phyloP scores from a whole-genome alignment of 2,797 vertebrate genomes.

The Australoheros facetus region DNA sequence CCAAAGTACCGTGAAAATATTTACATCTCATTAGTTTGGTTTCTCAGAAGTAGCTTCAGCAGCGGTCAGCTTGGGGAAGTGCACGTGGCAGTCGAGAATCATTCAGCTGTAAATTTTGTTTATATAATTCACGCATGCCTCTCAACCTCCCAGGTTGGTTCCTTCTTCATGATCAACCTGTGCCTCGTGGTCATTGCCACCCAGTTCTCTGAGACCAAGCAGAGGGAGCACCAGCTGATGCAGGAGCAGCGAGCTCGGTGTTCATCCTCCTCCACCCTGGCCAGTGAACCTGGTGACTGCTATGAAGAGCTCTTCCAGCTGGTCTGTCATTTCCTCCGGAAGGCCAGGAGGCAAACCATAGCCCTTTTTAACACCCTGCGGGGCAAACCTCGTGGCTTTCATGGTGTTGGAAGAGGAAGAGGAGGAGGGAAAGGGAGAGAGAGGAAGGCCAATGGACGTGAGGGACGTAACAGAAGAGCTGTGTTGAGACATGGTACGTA shows the following conservation, averaged over 20 bases:
- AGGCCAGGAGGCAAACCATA: slow-evolving; percentile 84
- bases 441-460: slow-evolving; percentile 58
- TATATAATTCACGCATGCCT: background rate
- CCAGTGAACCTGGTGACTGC: slow-evolving; percentile 93
- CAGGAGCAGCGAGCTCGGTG: slow-evolving; percentile 92
- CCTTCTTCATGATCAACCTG: slow-evolving; percentile 99
- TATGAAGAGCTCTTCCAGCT: slow-evolving; percentile 96
- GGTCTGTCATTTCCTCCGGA: slow-evolving; percentile 90
- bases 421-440: slow-evolving; percentile 34
- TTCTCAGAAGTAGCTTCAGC: background rate
- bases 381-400: slow-evolving; percentile 69
- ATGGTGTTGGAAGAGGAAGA: slow-evolving; percentile 49
- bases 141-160: slow-evolving; percentile 76
- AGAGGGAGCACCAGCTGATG: slow-evolving; percentile 97
- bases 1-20: background rate
- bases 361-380: slow-evolving; percentile 84
- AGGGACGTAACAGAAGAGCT: slow-evolving; percentile 37
- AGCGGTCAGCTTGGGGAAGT: background rate
- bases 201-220: slow-evolving; percentile 97
- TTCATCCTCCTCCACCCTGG: slow-evolving; percentile 92
- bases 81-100: background rate
- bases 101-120: background rate
- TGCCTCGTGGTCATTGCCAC: slow-evolving; percentile 98
- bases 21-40: background rate
- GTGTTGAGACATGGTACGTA: slow-evolving; percentile 45